A percentile compares a stretch with the other conserved stretches of the same genome.
Conservation (phyloP, 2,797 vertebrate genomes). For the Podarcis siculus region DNA sequence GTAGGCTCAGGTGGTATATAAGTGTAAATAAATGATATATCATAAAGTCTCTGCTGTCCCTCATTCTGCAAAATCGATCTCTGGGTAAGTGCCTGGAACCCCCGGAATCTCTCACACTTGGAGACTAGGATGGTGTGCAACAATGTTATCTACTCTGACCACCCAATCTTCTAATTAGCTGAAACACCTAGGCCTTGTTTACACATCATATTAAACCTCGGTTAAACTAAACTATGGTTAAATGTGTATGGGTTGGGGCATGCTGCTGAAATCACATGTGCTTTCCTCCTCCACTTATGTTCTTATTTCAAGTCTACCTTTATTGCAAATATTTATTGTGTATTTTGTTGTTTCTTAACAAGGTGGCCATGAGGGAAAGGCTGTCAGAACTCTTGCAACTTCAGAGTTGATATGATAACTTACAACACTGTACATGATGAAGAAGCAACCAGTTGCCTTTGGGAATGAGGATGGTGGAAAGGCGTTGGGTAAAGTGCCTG, state of each 20-base stretch:
- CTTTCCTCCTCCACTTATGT: background rate
- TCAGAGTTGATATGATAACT: background rate
- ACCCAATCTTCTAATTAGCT: background rate
- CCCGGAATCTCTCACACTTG: no score
- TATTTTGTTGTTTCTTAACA: background rate
- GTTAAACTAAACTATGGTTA: no score
- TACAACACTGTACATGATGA: slow-evolving; percentile 66
- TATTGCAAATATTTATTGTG: background rate
- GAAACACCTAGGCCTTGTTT: background rate
- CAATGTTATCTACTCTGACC: background rate
- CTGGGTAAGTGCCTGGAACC: no score
- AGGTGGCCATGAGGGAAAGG: background rate
- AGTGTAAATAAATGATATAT: no score
- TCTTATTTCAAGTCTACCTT: background rate
- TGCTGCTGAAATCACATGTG: no score
- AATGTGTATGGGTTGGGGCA: no score
- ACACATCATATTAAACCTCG: no score
- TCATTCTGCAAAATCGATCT: no score
- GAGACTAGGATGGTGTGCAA: no score
- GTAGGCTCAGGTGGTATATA: no score
- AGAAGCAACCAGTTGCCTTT: slow-evolving; percentile 76
- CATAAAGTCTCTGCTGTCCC: no score
- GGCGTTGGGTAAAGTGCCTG: slow-evolving; percentile 75
- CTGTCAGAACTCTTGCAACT: background rate
- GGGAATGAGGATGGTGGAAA: slow-evolving; percentile 72